phyloP scores from a whole-genome alignment of 2,797 vertebrate species.

The Taeniopygia guttata region DNA sequence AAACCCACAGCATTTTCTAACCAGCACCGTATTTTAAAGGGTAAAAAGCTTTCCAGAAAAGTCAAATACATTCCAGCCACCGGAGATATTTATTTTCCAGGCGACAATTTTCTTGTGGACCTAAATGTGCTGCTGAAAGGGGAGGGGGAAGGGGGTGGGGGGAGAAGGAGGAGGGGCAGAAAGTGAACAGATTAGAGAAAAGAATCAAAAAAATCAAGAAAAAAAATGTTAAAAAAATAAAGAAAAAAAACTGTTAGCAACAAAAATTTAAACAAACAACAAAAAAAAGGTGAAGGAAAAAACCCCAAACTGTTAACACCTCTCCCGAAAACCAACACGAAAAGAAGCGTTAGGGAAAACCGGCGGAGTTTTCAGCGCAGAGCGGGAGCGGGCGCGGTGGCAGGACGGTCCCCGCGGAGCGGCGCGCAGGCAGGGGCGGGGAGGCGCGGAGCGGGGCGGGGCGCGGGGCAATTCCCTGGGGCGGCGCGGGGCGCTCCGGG shows the following conservation, averaged over 20 bases:
- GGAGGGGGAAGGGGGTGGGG: no score
- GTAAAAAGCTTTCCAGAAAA: slow-evolving; percentile 25
- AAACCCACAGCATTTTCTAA: neutral
- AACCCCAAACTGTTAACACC: neutral
- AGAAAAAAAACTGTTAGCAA: neutral
- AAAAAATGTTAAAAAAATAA: no score
- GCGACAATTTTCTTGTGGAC: neutral
- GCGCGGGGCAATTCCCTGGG: neutral
- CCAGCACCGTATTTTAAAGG: neutral
- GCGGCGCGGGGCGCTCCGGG: neutral
- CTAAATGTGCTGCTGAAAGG: neutral
- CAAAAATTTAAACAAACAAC: neutral
- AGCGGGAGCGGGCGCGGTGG: neutral
- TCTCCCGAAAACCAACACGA: neutral
- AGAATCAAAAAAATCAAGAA: neutral
- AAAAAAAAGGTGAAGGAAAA: no score
- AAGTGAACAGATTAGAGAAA: neutral
- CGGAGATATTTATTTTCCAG: neutral
- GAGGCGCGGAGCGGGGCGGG: no score
- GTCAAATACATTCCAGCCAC: neutral
- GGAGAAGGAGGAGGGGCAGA: neutral
- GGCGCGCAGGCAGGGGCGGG: neutral
- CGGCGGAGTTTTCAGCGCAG: fast-evolving
- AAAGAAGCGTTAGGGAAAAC: neutral
- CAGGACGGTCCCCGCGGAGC: neutral